Evolutionary conservation across 2,888 invertebrate genomes (phyloP), one percentile per base, ranked within the genome.

Genomic region (Smittia aterrima): DNA sequence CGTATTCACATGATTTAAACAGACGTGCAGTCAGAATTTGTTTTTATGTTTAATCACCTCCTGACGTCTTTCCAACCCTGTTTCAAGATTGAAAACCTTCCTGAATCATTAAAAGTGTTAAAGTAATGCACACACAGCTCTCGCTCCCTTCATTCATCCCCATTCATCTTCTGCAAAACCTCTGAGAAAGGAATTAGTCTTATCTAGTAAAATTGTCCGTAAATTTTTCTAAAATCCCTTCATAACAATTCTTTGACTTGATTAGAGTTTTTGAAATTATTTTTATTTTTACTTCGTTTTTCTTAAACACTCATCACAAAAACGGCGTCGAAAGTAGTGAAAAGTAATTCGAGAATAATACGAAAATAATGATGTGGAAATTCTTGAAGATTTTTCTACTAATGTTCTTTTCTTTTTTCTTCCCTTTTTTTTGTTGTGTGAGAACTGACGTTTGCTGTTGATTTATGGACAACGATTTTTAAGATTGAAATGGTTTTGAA

Each of bases 381-480:
- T n/a, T 47, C 47, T 47, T 47, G 11, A 47, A n/a, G 47, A 7
- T 4, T 9, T 38, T 38, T 38, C 9, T 38, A 4, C 38, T 38
- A 9, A 7, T 9, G 38, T 4, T 7, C 6, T 7, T 7, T 38
- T 47, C 11, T 47, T 47, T 47, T 47, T n/a, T 2, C 11, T n/a
- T 2, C 16, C 47, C 7, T 16, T 47, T 38, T 38, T n/a, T 47
- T n/a, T 16, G n/a, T n/a, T n/a, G 47, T 6, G 11, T 13, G 16
- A 16, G 11, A 47, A 13, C 11, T 47, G 47, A n/a, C 47, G n/a
- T 2, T 47, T 38, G 66, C 41, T 68, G 40, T 24, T 68, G 68
- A 68, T 68, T 68, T 68, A 40, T 68, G 41, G 41, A 40, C 40
- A 24, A 68, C 24, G 40, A 68, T 41, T 24, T 68, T 24, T 47